A percentile compares a stretch with the other conserved stretches of the same genome.
Evolutionary conservation across 1,140 invertebrate genomes (phyloP).

Genomic region (Charaxes varanes): DNA sequence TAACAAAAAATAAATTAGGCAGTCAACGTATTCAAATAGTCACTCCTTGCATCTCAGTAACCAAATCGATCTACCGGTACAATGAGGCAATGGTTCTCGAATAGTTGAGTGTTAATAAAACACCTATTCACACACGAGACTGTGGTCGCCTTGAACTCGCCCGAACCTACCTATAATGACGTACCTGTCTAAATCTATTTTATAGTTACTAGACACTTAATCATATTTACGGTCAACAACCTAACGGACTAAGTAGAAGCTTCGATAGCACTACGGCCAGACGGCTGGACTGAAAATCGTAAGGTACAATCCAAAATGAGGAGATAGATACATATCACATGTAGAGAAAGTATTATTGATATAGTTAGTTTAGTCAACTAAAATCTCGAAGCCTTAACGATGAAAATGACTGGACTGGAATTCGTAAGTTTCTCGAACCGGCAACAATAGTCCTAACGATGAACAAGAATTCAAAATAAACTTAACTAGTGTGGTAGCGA

Average conservation of each 20-base stretch:
- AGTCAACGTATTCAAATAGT: background rate
- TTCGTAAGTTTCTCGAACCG: too few relatives aligned
- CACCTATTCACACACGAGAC: slow-evolving; percentile 21
- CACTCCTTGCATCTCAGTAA: background rate
- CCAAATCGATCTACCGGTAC: background rate
- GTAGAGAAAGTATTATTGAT: too few relatives aligned
- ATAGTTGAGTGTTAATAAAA: slow-evolving; percentile 22
- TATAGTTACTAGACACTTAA: slow-evolving; percentile 8
- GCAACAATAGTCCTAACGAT: too few relatives aligned
- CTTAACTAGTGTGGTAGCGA: too few relatives aligned
- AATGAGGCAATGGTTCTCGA: slow-evolving; percentile 9
- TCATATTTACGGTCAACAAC: slow-evolving; percentile 13
- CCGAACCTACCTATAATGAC: slow-evolving; percentile 32
- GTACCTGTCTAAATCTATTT: slow-evolving; percentile 33
- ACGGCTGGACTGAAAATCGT: too few relatives aligned
- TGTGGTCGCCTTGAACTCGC: slow-evolving; percentile 28
- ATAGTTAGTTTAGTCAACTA: too few relatives aligned
- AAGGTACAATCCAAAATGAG: background rate
- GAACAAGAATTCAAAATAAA: too few relatives aligned
- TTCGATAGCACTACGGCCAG: too few relatives aligned
- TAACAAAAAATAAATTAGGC: background rate
- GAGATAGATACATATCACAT: too few relatives aligned
- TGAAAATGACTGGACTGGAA: too few relatives aligned
- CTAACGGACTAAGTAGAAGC: slow-evolving; percentile 11
- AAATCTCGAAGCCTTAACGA: too few relatives aligned